phyloP scores from a whole-genome alignment of 2,113 vertebrate species.

The Arvicanthis niloticus region DNA sequence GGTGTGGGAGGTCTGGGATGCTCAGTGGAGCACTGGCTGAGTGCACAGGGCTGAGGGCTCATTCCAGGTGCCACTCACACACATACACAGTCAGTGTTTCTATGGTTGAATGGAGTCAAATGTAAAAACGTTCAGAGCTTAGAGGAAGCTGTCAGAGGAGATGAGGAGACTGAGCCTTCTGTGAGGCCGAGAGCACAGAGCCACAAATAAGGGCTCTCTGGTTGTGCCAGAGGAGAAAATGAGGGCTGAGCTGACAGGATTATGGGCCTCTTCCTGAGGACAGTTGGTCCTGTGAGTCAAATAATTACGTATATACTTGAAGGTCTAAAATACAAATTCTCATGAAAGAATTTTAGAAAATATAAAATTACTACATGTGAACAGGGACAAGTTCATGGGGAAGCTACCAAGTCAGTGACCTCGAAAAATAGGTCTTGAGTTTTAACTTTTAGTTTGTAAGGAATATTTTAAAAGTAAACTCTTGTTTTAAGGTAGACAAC shows the following conservation, averaged over 20 bases:
- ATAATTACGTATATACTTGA: background rate
- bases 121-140: background rate
- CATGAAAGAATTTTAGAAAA: background rate
- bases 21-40: background rate
- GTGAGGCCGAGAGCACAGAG: too few species aligned
- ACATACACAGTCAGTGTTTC: background rate
- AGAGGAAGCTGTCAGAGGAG: too few species aligned
- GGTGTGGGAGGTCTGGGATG: background rate
- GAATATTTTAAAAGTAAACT: background rate
- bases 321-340: background rate
- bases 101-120: background rate
- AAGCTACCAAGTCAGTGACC: background rate
- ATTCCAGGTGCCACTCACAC: background rate
- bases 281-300: background rate
- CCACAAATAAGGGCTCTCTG: background rate
- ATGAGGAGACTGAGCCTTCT: background rate
- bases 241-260: background rate
- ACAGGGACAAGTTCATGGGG: background rate
- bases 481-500: background rate
- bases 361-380: background rate
- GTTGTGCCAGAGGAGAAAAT: background rate
- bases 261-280: background rate
- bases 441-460: slow-evolving; percentile 38
- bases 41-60: too few species aligned
- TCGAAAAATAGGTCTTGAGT: background rate